A percentile compares a stretch with the other conserved stretches of the same genome.
Conservation (phyloP, 2,888 invertebrate species). For the Cataglyphis altisquamis region DNA sequence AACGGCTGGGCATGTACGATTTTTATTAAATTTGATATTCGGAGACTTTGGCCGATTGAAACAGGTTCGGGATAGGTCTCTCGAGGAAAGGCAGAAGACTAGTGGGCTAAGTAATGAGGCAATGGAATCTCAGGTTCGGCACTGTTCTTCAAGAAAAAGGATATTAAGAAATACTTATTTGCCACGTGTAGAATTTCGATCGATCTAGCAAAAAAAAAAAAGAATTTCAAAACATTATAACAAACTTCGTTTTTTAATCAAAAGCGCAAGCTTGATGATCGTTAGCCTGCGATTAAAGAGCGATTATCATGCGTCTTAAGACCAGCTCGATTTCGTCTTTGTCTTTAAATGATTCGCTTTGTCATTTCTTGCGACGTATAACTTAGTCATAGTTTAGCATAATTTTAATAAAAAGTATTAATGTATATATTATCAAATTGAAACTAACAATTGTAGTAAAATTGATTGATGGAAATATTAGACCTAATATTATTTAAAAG, state of each 20-base stretch:
- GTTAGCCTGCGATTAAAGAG: constrained; percentile 62
- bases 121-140: constrained; percentile 66
- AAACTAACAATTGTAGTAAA: background rate
- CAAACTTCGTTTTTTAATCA: constrained; percentile 62
- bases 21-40: constrained; percentile 50
- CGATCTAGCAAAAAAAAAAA: background rate
- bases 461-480: background rate
- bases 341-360: background rate
- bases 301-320: background rate
- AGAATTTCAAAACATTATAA: constrained; percentile 29
- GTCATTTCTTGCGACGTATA: background rate
- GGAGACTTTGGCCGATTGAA: constrained; percentile 51
- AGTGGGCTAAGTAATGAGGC: constrained; percentile 64
- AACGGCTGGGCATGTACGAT: constrained; percentile 47
- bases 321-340: background rate
- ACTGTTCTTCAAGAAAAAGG: constrained; percentile 49
- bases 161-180: constrained; percentile 47
- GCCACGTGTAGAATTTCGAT: background rate
- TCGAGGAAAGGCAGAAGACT: background rate
- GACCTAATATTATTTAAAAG: background rate
- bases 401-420: background rate
- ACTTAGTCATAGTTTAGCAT: background rate
- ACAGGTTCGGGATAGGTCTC: background rate
- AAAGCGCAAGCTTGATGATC: constrained; percentile 36
- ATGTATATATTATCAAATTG: background rate